These are phyloP conservation scores for Typhlichthys subterraneus DNA, from an alignment of 2,797 vertebrate species.

Conservation along the genomic window DNA sequence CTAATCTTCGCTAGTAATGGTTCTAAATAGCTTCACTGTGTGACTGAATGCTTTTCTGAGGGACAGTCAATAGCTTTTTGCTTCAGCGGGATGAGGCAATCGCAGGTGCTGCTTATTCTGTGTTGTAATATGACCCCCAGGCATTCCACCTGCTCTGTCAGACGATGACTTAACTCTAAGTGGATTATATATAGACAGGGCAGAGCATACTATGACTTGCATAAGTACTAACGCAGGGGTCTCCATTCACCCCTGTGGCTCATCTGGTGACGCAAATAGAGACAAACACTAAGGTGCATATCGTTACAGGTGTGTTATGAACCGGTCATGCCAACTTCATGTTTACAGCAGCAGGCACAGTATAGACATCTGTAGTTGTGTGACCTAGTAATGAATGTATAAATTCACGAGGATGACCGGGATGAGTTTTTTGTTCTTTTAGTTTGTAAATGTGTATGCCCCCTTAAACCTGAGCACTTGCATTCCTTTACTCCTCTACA, in stretches of 20 bases:
- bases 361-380: neutral
- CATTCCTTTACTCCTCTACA: no score
- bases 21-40: slow-evolving; percentile 56
- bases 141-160: slow-evolving; percentile 33
- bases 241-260: slow-evolving; percentile 26
- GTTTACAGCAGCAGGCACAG: slow-evolving; percentile 10
- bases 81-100: slow-evolving; percentile 56
- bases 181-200: slow-evolving; percentile 65
- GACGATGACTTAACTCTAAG: slow-evolving; percentile 68
- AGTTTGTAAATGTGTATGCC: neutral
- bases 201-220: slow-evolving; percentile 48
- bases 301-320: slow-evolving; percentile 11
- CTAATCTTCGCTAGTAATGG: slow-evolving; percentile 63
- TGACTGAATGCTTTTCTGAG: slow-evolving; percentile 52
- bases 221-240: slow-evolving; percentile 5
- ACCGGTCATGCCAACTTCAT: neutral
- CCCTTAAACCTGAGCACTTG: no score
- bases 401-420: no score
- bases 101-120: slow-evolving; percentile 63
- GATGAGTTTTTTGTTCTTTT: neutral
- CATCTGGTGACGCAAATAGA: slow-evolving; percentile 35
- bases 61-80: slow-evolving; percentile 48
- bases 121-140: slow-evolving; percentile 27
- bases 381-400: no score
- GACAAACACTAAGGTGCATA: slow-evolving; percentile 13